Evolutionary conservation across 1,140 invertebrate genomes (phyloP), one percentile per base, ranked within the genome.

Genomic region (Latrodectus geometricus): DNA sequence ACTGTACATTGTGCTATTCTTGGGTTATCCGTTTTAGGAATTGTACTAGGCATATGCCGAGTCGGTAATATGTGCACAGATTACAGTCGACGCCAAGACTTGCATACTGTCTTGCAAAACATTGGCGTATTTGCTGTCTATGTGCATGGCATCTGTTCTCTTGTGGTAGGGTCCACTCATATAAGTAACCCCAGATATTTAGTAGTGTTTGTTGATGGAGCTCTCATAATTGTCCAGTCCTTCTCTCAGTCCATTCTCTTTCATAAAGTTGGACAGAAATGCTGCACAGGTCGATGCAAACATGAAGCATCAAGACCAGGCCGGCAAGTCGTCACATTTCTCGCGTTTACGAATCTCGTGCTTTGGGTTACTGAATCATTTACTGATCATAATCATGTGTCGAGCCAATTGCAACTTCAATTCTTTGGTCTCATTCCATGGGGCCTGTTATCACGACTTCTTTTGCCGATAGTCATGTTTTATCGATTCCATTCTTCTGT

Each of bases 401-500:
- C 92, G 8, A 93, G 94, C 82, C 92, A 93, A 86, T 85, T 93
- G 5, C 94, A 94, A 72, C 89, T 93, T 4, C 90, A 92, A 15
- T 95, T 94, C 90, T 95, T 94, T 89, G 94, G 94, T 2, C 91
- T 93, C 14, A 90, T 94, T 7, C 92, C 93, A 0, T 95, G 95
- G 95, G 94, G 94, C 35, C 92, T 95, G 8, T 92, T 95, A 72
- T 94, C 93, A 0, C 91, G 94, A 82, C 91, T 94, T 20, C 92
- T 93, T 7, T 90, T 95, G 50, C 95, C 95, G 0, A 90, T 95
- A 0, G 89, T 94, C 4, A 94, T 95, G 35, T 94, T 95, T 88
- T 95, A 93, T 86, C 91, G 94, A 52, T 95, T 95, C 90, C 95
- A 95, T 89, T 94, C 94, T 9, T 93, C 93, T 70, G 93, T 95